Conservation (phyloP, 1,140 invertebrate genomes). For the Chionoecetes opilio region DNA sequence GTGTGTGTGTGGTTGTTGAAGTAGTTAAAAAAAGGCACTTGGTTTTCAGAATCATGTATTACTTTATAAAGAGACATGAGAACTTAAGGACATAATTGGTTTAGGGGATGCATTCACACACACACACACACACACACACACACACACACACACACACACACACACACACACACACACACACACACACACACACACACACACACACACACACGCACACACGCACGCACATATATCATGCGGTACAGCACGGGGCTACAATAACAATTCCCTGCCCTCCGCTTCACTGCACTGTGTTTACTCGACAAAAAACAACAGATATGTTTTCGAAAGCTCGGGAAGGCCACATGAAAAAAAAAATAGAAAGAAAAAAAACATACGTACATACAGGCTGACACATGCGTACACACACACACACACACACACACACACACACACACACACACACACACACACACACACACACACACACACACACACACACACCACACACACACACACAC, state of each 20-base stretch:
- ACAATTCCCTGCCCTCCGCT: background rate
- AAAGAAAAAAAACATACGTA: background rate
- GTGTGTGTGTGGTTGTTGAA: no score
- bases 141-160: no score
- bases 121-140: no score
- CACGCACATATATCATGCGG: constrained; percentile 27
- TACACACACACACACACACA: background rate
- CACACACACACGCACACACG: constrained; percentile 10
- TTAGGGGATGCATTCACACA: no score
- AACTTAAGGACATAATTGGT: no score
- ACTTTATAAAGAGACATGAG: no score
- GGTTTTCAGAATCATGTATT: no score
- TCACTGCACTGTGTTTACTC: constrained; percentile 7
- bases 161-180: background rate
- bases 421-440: background rate
- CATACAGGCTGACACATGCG: background rate
- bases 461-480: no score
- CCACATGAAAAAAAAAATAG: background rate
- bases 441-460: no score
- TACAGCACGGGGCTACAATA: constrained; percentile 9
- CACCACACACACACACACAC: no score
- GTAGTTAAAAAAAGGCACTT: no score
- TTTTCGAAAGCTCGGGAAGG: constrained; percentile 27
- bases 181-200: constrained; percentile 22
- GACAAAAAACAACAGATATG: constrained; percentile 30